Evolutionary conservation across 2,797 vertebrate genomes (phyloP), one percentile per base, ranked within the genome.

Genomic region (Petrocephalus schoutedeni): DNA sequence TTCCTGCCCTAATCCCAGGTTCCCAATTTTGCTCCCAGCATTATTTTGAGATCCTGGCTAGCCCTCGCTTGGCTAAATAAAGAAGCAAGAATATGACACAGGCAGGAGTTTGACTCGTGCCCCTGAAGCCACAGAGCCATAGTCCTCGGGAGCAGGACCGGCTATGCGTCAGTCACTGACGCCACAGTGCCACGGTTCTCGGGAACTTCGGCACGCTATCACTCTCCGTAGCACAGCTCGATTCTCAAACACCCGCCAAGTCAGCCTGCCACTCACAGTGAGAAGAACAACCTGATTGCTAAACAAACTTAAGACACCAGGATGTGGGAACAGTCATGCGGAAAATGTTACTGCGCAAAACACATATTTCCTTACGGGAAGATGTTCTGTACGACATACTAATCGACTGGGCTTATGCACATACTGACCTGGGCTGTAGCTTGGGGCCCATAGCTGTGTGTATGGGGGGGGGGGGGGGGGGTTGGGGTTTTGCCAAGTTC

Each of bases 11-110:
- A 53, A 23, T 49, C 41, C 77, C 41, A 49, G 77, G 19, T 53
- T 64, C n/a, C 23, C 16, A n/a, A 23, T 23, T 10, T 21, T 49
- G 19, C 49, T 87, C 21, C 80, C 91, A 88, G 87, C 58, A 74
- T 80, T 86, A 88, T 89, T 90, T 61, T 86, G 53, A 53, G 87
- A 87, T 58, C 54, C 82, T 89, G 86, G 89, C 87, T 83, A 89
- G 85, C 91, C 89, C 88, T 89, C 89, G 80, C 89, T 32, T 53
- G 41, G 49, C 41, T 92, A 92, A 92, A 94, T 91, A 95, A 94
- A 94, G 91, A 93, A 92, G 92, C 85, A 88, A 91, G 91, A 89
- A 90, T 91, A 91, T 90, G 92, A 91, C 53, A 57, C 87, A 92
- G 91, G 92, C 91, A 92, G 91, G 88, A 88, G 91, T 92, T 92